Percentiles rank a stretch among this genome's conserved stretches.
Evolutionary conservation across 2,797 vertebrate genomes (phyloP).

Genomic region (Eulemur albifrons): DNA sequence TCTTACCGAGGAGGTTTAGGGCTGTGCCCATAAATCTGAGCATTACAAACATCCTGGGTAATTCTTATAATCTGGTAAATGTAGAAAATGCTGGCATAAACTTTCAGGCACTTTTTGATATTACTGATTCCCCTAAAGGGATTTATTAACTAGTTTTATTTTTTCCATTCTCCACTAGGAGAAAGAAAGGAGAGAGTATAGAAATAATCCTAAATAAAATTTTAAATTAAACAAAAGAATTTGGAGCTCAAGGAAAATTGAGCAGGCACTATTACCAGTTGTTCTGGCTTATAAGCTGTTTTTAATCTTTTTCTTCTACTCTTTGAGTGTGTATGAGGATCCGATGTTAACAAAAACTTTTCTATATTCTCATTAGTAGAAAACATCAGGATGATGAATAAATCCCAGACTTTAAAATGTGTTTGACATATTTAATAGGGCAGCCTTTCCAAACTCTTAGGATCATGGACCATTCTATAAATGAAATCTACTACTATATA

Average conservation of each 20-base stretch:
- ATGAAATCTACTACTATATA: background rate
- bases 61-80: background rate
- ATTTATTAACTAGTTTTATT: background rate
- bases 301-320: background rate
- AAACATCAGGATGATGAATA: background rate
- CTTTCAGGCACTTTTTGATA: background rate
- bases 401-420: background rate
- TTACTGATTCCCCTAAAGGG: background rate
- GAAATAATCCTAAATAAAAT: background rate
- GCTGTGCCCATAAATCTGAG: background rate
- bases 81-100: background rate
- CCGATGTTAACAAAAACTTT: background rate
- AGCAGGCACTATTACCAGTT: background rate
- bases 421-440: background rate
- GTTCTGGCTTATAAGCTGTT: background rate
- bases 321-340: background rate
- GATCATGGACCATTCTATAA: background rate
- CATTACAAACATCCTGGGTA: background rate
- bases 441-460: background rate
- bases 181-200: background rate
- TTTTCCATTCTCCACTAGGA: background rate
- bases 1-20: background rate
- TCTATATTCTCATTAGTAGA: background rate
- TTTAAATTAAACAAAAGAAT: background rate
- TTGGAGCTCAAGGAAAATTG: background rate